Evolutionary conservation across 2,888 invertebrate species (phyloP), one percentile per base, ranked within the genome.

Genomic region (Amphipyra tragopoginis): DNA sequence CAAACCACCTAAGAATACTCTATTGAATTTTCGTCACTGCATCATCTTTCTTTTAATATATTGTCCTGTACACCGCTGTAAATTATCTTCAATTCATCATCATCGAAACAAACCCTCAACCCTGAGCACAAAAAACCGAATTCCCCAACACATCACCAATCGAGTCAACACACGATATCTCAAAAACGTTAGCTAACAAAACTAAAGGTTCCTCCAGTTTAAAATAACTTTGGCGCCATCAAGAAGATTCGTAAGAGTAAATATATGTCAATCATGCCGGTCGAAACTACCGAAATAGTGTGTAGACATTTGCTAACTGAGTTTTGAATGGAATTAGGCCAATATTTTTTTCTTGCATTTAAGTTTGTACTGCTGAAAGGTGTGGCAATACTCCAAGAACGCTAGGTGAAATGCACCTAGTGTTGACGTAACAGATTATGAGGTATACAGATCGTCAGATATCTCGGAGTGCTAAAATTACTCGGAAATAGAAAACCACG

Each of bases 261-360:
- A 81, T 81, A 81, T 71, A 73, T 80, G 81, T 79, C 81, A 81
- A 81, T 81, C 81, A 81, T 55, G 63, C 63, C 54, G 67, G 62
- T n/a, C 52, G 51, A 72, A 21, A 61, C 54, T 67, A 72, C 75
- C 8, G 72, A 60, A 79, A 80, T 74, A 77, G 63, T 79, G 48
- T 51, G 71, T 42, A 61, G 63, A 65, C 51, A 72, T 71, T 71
- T 13, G 56, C 33, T 73, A 54, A 62, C 65, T 10, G 47, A 55
- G 48, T 42, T 54, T 65, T 61, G 8, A 29, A 44, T 40, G 47
- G 42, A 79, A 69, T 56, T 47, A 69, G 75, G 54, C 47, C 60
- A 60, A 49, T 56, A 47, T 55, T 54, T 58, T n/a, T 45, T 45
- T 50, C 33, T 43, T 66, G 9, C 43, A 29, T 56, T 64, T 48